Conservation (phyloP, 2,113 vertebrate species). For the Anthoscopus minutus region DNA sequence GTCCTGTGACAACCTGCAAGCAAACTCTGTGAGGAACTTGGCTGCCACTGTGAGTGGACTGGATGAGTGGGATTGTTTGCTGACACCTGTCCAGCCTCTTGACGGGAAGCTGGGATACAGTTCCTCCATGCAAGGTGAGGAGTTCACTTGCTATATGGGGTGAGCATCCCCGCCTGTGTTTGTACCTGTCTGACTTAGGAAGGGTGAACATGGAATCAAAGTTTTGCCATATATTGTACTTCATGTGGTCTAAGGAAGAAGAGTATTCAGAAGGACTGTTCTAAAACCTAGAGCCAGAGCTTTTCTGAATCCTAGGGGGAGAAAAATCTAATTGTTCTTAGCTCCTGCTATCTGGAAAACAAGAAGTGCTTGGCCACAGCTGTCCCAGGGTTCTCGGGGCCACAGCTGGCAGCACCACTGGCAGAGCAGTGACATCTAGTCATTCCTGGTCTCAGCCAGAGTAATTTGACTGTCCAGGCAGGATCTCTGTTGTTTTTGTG, state of each 20-base stretch:
- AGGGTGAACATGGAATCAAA: neutral
- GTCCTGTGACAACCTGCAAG: neutral
- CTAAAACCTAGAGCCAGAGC: neutral
- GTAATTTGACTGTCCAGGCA: neutral
- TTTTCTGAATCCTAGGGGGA: neutral
- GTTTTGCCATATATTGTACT: neutral
- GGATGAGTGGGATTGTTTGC: neutral
- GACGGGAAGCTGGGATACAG: neutral
- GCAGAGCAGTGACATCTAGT: neutral
- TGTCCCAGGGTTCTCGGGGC: neutral
- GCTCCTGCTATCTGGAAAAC: neutral
- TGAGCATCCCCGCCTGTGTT: neutral
- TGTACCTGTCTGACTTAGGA: neutral
- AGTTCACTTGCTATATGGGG: neutral
- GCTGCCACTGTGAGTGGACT: neutral
- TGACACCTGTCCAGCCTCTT: neutral
- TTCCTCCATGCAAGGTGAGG: neutral
- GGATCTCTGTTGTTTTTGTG: neutral
- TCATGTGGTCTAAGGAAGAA: neutral
- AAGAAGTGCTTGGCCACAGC: neutral
- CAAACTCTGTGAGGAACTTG: neutral
- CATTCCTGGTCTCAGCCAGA: neutral
- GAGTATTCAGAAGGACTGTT: neutral
- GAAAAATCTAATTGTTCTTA: neutral
- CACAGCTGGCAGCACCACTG: neutral